These are phyloP conservation scores for Otolemur crassicaudatus DNA, from an alignment of 2,797 vertebrate species.

Conservation along the genomic window DNA sequence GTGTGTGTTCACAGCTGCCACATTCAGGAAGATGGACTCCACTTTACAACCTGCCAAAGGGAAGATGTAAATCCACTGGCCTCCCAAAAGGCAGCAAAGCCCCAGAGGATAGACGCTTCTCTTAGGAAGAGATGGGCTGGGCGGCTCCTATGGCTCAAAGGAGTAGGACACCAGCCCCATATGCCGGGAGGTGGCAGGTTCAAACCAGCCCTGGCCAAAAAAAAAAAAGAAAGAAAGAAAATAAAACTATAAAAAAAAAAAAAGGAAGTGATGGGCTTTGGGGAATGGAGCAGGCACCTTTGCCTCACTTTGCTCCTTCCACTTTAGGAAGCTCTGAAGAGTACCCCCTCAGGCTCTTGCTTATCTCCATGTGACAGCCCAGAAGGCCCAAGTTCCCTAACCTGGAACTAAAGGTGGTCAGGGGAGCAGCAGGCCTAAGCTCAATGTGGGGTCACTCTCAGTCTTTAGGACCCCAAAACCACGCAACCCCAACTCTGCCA, in stretches of 20 bases:
- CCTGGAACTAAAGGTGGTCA: rapidly evolving
- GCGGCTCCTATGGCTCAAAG: no score
- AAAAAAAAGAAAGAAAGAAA: no score
- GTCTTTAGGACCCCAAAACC: not conserved
- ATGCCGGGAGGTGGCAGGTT: no score
- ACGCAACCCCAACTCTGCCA: no score
- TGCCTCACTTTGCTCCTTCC: not conserved
- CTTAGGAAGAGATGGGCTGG: not conserved
- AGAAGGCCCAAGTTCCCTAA: not conserved
- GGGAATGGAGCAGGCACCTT: not conserved
- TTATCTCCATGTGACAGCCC: not conserved
- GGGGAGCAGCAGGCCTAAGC: not conserved
- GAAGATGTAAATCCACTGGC: not conserved
- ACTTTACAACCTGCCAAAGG: slow-evolving; percentile 95
- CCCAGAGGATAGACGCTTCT: not conserved
- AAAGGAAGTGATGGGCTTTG: not conserved
- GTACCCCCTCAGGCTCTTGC: not conserved
- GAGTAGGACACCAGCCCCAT: no score
- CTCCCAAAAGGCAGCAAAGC: not conserved
- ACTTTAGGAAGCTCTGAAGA: not conserved
- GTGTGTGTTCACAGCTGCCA: slow-evolving; percentile 98
- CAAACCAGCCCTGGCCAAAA: no score
- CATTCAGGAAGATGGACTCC: slow-evolving; percentile 95
- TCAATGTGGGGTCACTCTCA: not conserved
- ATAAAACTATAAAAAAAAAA: no score